Evolutionary conservation across 2,113 vertebrate species (phyloP).

Genomic region (Rhipidura dahli): DNA sequence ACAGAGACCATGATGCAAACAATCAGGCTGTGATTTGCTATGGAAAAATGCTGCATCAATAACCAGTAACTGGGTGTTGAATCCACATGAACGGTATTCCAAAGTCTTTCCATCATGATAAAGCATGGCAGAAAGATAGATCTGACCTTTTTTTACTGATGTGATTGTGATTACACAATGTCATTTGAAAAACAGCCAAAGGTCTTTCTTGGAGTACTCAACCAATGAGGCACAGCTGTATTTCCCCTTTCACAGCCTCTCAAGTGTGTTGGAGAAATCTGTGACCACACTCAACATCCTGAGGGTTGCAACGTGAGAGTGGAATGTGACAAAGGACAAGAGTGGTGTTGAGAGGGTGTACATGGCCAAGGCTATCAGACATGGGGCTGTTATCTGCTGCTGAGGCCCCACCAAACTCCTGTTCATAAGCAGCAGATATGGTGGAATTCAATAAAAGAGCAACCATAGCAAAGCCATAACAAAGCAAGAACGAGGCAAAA

Average conservation of each 20-base stretch:
- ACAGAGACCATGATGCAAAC: neutral
- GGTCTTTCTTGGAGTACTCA: neutral
- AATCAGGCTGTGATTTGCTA: neutral
- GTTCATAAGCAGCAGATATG: neutral
- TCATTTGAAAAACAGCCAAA: neutral
- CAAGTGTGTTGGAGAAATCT: neutral
- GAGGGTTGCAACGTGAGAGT: neutral
- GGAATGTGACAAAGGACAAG: neutral
- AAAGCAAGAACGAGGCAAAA: neutral
- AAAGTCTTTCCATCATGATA: neutral
- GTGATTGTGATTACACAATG: neutral
- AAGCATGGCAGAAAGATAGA: neutral
- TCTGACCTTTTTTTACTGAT: neutral
- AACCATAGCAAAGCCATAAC: neutral
- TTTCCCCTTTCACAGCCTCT: neutral
- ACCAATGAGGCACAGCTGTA: neutral
- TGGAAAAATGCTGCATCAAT: neutral
- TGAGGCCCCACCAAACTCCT: neutral
- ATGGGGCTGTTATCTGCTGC: neutral
- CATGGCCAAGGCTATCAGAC: neutral
- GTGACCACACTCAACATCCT: neutral
- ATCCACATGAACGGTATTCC: neutral
- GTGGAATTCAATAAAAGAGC: neutral
- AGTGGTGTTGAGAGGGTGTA: accelerated
- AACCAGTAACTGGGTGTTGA: neutral